These are phyloP conservation scores for Pecten maximus DNA, from an alignment of 2,888 invertebrate species.

Conservation along the genomic window DNA sequence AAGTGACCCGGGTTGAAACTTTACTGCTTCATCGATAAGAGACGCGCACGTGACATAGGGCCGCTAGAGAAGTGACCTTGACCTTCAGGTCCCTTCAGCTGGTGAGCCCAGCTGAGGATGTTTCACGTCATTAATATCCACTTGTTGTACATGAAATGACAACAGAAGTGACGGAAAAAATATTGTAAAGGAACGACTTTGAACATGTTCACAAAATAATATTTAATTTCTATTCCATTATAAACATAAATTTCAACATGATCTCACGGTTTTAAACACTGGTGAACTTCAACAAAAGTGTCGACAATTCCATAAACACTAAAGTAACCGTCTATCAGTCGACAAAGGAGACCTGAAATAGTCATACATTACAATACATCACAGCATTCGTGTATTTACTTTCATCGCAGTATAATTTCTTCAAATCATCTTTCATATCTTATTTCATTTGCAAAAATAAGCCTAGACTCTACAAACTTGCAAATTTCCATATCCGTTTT, in stretches of 20 bases:
- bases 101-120: no score
- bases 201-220: not conserved
- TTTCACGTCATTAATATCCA: not conserved
- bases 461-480: not conserved
- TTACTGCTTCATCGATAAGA: not conserved
- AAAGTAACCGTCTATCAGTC: not conserved
- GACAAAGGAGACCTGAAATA: not conserved
- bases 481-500: not conserved
- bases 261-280: not conserved
- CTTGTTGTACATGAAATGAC: no score
- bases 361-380: not conserved
- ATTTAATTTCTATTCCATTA: not conserved
- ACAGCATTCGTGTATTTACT: not conserved
- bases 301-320: no score
- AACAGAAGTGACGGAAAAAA: not conserved
- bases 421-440: not conserved
- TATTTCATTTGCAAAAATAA: constrained; percentile 27
- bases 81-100: not conserved
- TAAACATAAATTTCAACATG: not conserved
- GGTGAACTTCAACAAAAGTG: not conserved
- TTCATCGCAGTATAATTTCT: not conserved
- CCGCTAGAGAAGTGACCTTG: not conserved
- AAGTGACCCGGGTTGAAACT: not conserved
- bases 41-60: not conserved
- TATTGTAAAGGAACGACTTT: not conserved